phyloP scores from a whole-genome alignment of 92 coral and sea anemone species.

The Montipora capitata region DNA sequence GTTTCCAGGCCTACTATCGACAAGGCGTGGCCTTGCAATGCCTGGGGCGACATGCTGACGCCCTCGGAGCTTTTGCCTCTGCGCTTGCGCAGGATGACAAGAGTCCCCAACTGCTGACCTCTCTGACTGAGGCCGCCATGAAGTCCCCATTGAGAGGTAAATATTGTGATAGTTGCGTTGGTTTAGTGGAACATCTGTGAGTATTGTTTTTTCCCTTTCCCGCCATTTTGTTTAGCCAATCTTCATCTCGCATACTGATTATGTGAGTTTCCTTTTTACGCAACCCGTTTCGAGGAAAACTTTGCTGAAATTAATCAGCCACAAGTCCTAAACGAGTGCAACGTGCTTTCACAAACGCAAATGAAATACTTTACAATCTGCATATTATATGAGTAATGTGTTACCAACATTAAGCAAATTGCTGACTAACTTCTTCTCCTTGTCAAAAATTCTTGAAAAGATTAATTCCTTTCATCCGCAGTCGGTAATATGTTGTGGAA shows the following conservation, averaged over 20 bases:
- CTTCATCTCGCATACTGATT: no score
- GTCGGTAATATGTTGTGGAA: no score
- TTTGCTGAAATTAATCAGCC: no score
- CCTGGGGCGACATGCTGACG: conserved; percentile 97
- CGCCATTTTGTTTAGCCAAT: no score
- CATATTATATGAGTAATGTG: not conserved
- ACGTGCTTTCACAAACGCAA: not conserved
- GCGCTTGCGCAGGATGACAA: conserved; percentile 99
- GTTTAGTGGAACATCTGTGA: not conserved
- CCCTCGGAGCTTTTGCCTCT: conserved; percentile 96
- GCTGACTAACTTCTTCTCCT: no score
- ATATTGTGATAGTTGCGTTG: not conserved
- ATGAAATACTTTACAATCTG: not conserved
- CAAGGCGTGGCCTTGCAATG: conserved; percentile 99
- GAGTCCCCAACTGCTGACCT: conserved; percentile 94
- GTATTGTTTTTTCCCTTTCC: not conserved
- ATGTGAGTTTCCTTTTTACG: no score
- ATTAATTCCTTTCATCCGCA: no score
- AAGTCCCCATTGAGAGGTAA: conserved; percentile 97
- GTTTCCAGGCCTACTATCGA: conserved; percentile 96
- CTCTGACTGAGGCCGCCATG: conserved; percentile 91
- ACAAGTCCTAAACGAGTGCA: not conserved
- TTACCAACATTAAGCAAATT: not conserved
- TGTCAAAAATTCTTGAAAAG: no score
- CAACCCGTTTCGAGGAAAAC: no score